phyloP scores from a whole-genome alignment of 2,797 vertebrate genomes.

The Chloroceryle inda region DNA sequence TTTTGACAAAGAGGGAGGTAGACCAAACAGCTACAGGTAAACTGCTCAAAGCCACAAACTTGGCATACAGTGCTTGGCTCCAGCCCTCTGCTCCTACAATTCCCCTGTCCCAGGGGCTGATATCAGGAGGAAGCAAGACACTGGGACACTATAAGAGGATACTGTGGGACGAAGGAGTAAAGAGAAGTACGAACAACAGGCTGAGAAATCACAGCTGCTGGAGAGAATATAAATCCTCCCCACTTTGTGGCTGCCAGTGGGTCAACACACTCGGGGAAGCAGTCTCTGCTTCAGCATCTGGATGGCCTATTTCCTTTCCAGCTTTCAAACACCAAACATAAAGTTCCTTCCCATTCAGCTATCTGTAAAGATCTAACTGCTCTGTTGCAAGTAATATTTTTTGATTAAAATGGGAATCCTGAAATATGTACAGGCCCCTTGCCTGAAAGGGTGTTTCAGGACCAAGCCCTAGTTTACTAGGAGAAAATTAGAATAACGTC shows the following conservation, averaged over 20 bases:
- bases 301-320: background rate
- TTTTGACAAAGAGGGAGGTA: background rate
- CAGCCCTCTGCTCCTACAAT: background rate
- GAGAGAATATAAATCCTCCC: background rate
- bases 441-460: background rate
- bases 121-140: background rate
- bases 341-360: background rate
- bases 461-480: constrained; percentile 3
- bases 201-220: background rate
- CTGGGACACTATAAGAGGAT: background rate
- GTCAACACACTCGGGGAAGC: background rate
- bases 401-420: background rate
- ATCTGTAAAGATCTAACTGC: background rate
- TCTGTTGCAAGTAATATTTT: background rate
- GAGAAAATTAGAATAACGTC: constrained; percentile 27
- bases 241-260: background rate
- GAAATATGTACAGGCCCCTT: background rate
- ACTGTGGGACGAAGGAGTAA: background rate
- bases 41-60: background rate
- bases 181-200: background rate
- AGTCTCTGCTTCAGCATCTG: background rate
- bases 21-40: background rate
- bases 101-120: background rate
- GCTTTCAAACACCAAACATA: background rate
- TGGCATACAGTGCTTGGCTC: background rate